Evolutionary conservation across 2,113 vertebrate genomes (phyloP), one percentile per base, ranked within the genome.

Genomic region (Amphilophus citrinellus): DNA sequence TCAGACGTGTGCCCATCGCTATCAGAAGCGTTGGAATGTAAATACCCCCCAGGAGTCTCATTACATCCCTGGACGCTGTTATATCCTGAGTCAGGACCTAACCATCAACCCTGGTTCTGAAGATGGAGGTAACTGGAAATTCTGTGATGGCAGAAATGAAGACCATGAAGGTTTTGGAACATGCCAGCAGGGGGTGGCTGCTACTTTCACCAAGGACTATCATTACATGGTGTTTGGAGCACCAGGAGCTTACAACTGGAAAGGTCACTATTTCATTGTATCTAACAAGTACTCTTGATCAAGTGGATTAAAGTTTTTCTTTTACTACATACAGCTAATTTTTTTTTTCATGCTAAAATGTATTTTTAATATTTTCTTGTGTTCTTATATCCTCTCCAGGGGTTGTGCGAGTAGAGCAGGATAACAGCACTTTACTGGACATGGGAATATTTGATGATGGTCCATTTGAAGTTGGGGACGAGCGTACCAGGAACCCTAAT

Each of bases 1-100:
- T 66, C 92, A 99, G 98, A 99, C 97, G 0, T 99, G 98, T 66
- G 98, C 98, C 2, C 98, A 99, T 91, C 97, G 98, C 88, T 99
- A 99, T 66, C 98, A 99, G 93, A 97, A 94, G 86, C 96, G 96
- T 35, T 89, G 95, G 17, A 96, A 94, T 53, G 96, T 96, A 39
- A 97, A 97, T 85, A 96, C 95, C 0, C 32, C 89, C 18, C 96
- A 97, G 80, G 98, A 98, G 84, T 90, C 95, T 7, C 94, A 97
- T 10, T 97, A 98, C 88, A 97, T 99, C 94, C 97, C 96, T 0
- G 98, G 98, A 4, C 97, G 97, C 87, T 99, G 98, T 88, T 99
- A 98, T 0, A 95, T 99, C 73, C 94, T 99, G 77, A 98, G 97
- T 89, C 96, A 99, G 96, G 96, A 98, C 88, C 96, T 99, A 91